Base-by-base conservation (phyloP, 2,888 invertebrate genomes). In the Isotomurus palustris region DNA sequence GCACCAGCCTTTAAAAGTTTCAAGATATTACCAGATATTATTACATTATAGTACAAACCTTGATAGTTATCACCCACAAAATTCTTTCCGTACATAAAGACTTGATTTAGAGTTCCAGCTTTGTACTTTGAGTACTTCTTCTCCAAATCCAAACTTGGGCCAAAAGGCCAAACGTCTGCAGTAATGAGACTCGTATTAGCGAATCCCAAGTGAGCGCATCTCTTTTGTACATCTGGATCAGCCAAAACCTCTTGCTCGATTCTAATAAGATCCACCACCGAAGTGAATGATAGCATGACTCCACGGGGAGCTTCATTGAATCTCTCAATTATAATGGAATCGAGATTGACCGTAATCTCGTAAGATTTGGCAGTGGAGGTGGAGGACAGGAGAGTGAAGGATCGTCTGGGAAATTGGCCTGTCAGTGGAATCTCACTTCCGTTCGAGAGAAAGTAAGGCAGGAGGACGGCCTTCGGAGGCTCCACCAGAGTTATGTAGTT, bases 191-290 rank as follows among this genome's bases (percentile, higher is more conserved):
- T 32, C 32, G 32, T 32, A 32, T 59, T 48, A 14, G 22, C 12
- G 47, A 47, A 60, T 14, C 60, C 61, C 14, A 61, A 21, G 3
- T 24, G 5, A 17, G 35, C 22, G 22, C 55, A 58, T 6, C 58
- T 36, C 29, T 55, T 43, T 14, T 22, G 35, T 3, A 61, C 61
- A 4, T 19, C 45, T 3, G 41, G 1, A 32, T 61, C 36, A 2
- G 25, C 43, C 1, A 43, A 41, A 4, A 21, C 28, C 12, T 54
- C 45, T 24, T n/a, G 35, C 22, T 61, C 60, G 6, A 56, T n/a
- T 4, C 45, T 22, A 1, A 52, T 10, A 2, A 60, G 36, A 25
- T 56, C 56, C 3, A 56, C 56, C 3, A 56, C 60, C 6, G 43
- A 28, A 12, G 53, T 56, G 2, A 56, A 17, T 0, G 53, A 17